Base-by-base conservation (phyloP, 2,888 invertebrate species). In the Cataglyphis altisquamis region DNA sequence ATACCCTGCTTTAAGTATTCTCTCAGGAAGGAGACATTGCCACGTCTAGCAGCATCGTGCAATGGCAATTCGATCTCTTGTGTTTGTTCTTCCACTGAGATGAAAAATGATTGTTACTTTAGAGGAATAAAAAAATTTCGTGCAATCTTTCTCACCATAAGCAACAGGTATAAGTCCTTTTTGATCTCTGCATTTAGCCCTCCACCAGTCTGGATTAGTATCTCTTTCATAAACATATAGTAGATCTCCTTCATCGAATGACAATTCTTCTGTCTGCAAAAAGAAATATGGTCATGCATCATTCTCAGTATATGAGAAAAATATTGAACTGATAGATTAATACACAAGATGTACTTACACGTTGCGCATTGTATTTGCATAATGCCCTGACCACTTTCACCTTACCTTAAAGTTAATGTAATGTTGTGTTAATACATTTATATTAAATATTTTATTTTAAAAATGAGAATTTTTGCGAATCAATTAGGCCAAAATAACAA, bases 1-100 rank as follows among this genome's bases (percentile, higher is more conserved):
- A 96, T 96, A 83, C 96, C 95, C 92, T 96, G 96, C 52, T 93
- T 92, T 36, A 97, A 92, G 90, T 96, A 96, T 92, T 97, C 96
- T 83, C 93, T 92, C 83, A 97, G 90, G 91, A 96, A 96, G 9
- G 94, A 95, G 25, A 96, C 89, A 90, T 97, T 97, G 64, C 97
- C 97, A 87, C 97, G 94, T 90, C 96, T 96, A 8, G 96, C 96
- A 67, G 97, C 97, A 91, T 97, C 97, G 91, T 97, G 97, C 39
- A 97, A 93, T 1, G 97, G 97, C 87, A 96, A 95, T 72, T 96
- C 95, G 68, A 97, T 94, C 85, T 96, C 95, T 92, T 96, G 96
- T 66, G 95, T 96, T 90, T 96, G 96, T 85, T 95, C 95, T 90
- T 95, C 95, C 68, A 96, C 96, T 96, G 10, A 45, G 3, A 45